Percentiles rank a stretch among this genome's conserved stretches.
phyloP scores from a whole-genome alignment of 2,888 invertebrate species.

The Tipula helvola region DNA sequence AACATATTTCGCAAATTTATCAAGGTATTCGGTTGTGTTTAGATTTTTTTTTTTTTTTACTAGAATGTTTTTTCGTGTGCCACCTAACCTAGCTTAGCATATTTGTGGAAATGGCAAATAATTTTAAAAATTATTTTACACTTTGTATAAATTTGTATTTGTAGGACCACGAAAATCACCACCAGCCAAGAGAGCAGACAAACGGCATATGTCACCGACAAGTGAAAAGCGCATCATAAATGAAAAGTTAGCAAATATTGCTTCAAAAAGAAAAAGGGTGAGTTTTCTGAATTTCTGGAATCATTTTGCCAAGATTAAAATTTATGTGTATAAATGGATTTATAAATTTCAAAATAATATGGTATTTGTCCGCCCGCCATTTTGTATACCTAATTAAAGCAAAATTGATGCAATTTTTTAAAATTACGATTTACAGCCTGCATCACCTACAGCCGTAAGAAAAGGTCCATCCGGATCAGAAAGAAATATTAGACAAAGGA shows the following conservation, averaged over 20 bases:
- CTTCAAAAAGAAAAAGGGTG: slow-evolving; percentile 12
- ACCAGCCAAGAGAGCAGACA: slow-evolving; percentile 23
- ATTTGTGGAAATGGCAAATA: background rate
- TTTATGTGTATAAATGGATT: too few relatives aligned
- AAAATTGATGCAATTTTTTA: background rate
- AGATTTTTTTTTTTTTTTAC: background rate
- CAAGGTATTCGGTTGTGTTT: background rate
- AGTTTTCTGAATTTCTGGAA: background rate
- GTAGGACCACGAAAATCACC: slow-evolving; percentile 18
- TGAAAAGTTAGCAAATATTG: background rate
- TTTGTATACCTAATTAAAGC: too few relatives aligned
- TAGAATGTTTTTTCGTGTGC: too few relatives aligned
- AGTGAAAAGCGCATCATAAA: slow-evolving; percentile 6
- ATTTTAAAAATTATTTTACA: background rate
- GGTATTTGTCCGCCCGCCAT: too few relatives aligned
- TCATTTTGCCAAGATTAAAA: too few relatives aligned
- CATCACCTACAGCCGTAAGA: background rate
- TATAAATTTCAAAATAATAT: too few relatives aligned
- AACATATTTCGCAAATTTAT: background rate
- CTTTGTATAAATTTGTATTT: background rate
- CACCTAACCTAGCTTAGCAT: too few relatives aligned
- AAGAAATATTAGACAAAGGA: background rate
- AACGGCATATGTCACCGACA: slow-evolving; percentile 19
- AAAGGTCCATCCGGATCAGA: background rate
- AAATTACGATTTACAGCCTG: background rate